Conservation (phyloP, 2,113 vertebrate genomes). For the Scopus umbretta region DNA sequence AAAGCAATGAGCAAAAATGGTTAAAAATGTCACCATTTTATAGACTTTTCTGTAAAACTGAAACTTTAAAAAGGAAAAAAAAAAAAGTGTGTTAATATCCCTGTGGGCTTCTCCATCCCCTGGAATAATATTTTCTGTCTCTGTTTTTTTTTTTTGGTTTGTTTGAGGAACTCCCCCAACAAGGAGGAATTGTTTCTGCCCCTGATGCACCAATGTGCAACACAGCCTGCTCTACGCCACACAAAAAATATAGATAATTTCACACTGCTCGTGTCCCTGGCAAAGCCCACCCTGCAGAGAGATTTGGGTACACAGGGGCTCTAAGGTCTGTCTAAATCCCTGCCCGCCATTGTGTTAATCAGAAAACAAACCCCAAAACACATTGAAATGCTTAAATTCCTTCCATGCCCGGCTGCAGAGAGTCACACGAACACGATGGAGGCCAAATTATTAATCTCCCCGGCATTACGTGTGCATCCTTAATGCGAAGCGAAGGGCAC, state of each 20-base stretch:
- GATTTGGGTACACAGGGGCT: not conserved
- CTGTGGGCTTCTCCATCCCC: not conserved
- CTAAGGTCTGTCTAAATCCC: not conserved
- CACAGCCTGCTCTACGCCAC: accelerated
- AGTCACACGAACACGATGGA: accelerated
- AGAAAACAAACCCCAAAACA: not conserved
- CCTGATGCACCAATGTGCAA: not conserved
- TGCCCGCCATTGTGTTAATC: accelerated
- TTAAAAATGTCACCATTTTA: conserved; percentile 55
- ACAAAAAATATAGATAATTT: not conserved
- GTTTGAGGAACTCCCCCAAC: not conserved
- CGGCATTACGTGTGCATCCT: not conserved
- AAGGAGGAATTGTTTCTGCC: not conserved
- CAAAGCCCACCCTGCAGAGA: not conserved
- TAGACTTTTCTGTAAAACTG: not conserved
- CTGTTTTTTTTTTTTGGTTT: not conserved
- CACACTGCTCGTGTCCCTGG: too few species aligned
- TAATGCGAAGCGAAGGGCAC: not conserved
- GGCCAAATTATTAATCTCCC: not conserved
- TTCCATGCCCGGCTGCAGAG: accelerated
- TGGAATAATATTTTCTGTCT: not conserved
- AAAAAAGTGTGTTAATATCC: not conserved
- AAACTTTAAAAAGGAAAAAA: not conserved
- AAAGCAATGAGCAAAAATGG: conserved; percentile 60
- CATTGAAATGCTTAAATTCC: not conserved